Conservation (phyloP, 2,113 vertebrate genomes). For the Parotia lawesii region DNA sequence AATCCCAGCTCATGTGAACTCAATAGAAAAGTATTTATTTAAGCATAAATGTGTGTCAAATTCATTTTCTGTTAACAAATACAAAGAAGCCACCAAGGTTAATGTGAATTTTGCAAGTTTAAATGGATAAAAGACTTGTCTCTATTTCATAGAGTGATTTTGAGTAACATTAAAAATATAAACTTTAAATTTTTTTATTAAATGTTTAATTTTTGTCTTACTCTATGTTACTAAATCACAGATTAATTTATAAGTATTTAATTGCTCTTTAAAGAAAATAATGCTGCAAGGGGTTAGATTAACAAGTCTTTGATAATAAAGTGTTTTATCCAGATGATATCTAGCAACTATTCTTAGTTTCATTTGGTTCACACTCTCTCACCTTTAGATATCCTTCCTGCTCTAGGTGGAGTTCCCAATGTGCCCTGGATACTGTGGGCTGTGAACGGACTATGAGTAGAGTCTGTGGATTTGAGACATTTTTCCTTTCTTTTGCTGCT, state of each 20-base stretch:
- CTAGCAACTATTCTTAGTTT: not conserved
- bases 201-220: not conserved
- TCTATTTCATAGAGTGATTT: not conserved
- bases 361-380: not conserved
- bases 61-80: not conserved
- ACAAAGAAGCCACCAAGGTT: not conserved
- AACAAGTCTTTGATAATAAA: not conserved
- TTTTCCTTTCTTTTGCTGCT: not conserved
- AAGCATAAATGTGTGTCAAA: not conserved
- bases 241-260: not conserved
- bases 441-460: not conserved
- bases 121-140: not conserved
- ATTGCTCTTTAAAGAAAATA: not conserved
- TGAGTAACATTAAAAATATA: not conserved
- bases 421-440: not conserved
- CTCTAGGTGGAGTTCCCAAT: not conserved
- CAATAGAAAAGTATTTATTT: not conserved
- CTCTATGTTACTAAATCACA: not conserved
- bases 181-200: not conserved
- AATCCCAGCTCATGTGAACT: not conserved
- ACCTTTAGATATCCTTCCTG: not conserved
- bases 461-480: not conserved
- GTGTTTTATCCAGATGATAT: not conserved
- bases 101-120: not conserved
- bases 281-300: not conserved